phyloP scores from a whole-genome alignment of 2,113 vertebrate species.

The Cavia aperea region DNA sequence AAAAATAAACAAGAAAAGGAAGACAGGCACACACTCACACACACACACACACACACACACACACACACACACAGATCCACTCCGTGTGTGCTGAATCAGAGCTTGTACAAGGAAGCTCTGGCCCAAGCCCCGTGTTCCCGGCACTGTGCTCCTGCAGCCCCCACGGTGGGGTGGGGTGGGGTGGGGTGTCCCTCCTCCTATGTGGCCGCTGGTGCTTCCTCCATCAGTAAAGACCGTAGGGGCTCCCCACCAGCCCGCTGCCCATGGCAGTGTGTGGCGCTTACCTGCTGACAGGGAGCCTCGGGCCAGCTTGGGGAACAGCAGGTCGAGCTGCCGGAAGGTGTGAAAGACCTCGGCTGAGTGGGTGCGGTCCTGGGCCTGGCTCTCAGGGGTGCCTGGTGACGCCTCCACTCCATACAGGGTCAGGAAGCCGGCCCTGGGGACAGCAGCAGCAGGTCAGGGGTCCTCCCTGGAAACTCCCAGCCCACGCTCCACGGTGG shows the following conservation, averaged over 20 bases:
- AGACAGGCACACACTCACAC: too few relatives aligned
- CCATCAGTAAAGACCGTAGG: not conserved
- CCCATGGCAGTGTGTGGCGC: not conserved
- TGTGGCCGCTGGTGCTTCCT: not conserved
- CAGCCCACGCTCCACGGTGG: accelerated
- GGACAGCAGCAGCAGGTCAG: not conserved
- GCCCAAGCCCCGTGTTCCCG: not conserved
- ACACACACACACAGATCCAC: not conserved
- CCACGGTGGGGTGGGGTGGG: accelerated
- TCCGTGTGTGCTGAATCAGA: too few relatives aligned
- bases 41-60: not conserved
- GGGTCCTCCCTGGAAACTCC: not conserved
- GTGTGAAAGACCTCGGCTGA: slow-evolving; percentile 75
- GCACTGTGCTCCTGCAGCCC: not conserved
- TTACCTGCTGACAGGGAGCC: slow-evolving; percentile 77
- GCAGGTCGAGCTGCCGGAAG: slow-evolving; percentile 79
- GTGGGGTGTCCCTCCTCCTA: not conserved
- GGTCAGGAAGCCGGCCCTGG: slow-evolving; percentile 83
- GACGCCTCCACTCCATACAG: slow-evolving; percentile 78
- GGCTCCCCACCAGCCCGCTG: too few relatives aligned
- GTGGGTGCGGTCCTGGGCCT: slow-evolving; percentile 66
- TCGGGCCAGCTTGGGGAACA: slow-evolving; percentile 82
- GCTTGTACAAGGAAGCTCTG: not conserved
- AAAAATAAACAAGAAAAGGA: not conserved
- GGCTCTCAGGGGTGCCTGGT: not conserved